phyloP scores from a whole-genome alignment of 2,113 vertebrate genomes.

The Lamprologus lemairii region DNA sequence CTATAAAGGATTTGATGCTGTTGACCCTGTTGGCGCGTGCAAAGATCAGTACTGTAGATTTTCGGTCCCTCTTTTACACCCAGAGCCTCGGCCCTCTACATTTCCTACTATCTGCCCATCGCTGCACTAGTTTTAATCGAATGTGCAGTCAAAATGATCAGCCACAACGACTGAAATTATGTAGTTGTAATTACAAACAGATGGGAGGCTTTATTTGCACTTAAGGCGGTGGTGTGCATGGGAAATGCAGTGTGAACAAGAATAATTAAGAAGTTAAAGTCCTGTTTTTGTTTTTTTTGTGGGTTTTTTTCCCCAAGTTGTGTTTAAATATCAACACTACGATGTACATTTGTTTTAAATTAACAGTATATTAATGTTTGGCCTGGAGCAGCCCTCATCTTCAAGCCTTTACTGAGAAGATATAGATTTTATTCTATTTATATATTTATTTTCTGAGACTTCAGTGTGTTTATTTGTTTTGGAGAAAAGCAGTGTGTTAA shows the following conservation, averaged over 20 bases:
- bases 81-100: not conserved
- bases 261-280: constrained; percentile 99
- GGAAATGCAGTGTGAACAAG: constrained; percentile 97
- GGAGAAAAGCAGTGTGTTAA: not conserved
- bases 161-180: constrained; percentile 96
- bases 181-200: constrained; percentile 99
- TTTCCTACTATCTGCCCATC: constrained; percentile 1
- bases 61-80: not conserved
- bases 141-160: constrained; percentile 99
- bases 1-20: constrained; percentile 74
- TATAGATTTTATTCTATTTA: not conserved
- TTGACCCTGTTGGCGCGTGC: not conserved
- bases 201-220: constrained; percentile 99
- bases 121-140: constrained; percentile 92
- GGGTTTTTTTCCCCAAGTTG: constrained; percentile 20
- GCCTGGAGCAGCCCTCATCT: constrained; percentile 32
- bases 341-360: constrained; percentile 97
- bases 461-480: constrained; percentile 21
- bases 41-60: not conserved
- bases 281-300: constrained; percentile 59
- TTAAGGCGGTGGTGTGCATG: constrained; percentile 92
- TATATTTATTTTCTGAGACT: not conserved
- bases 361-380: constrained; percentile 88
- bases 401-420: not conserved
- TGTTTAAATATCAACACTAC: constrained; percentile 93